Percentiles rank a stretch among this genome's conserved stretches.
Conservation (phyloP, 2,113 vertebrate species). For the Aleadryas rufinucha region DNA sequence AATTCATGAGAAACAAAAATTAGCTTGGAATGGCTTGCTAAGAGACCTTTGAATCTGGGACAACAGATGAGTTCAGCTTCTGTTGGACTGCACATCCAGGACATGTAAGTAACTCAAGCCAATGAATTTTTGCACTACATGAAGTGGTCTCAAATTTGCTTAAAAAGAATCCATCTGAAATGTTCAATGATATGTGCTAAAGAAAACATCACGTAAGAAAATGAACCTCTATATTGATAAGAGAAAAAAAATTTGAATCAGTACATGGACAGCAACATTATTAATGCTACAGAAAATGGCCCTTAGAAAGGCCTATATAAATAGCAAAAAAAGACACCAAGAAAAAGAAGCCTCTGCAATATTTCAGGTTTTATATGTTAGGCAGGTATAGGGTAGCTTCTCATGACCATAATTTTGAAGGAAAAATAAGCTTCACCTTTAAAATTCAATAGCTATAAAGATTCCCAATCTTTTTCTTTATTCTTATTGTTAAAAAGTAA, state of each 20-base stretch:
- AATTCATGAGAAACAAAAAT: neutral
- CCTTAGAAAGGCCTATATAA: neutral
- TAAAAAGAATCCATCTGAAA: neutral
- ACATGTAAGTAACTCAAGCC: neutral
- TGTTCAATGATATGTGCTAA: neutral
- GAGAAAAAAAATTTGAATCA: neutral
- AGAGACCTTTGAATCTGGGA: neutral
- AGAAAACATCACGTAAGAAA: neutral
- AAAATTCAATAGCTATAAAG: neutral
- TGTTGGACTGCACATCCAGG: neutral
- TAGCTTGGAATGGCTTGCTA: neutral
- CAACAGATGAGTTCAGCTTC: neutral
- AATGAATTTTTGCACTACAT: neutral
- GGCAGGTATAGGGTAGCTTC: too few relatives aligned
- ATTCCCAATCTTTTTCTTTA: neutral
- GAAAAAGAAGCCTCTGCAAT: neutral
- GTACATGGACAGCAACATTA: neutral
- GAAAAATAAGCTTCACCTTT: neutral
- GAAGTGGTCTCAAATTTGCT: neutral
- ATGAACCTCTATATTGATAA: fast-evolving
- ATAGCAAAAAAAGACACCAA: neutral
- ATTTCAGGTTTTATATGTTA: neutral
- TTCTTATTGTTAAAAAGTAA: neutral
- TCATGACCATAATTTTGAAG: neutral
- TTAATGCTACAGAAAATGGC: neutral